phyloP scores from a whole-genome alignment of 2,113 vertebrate species.

The Ellobius talpinus region DNA sequence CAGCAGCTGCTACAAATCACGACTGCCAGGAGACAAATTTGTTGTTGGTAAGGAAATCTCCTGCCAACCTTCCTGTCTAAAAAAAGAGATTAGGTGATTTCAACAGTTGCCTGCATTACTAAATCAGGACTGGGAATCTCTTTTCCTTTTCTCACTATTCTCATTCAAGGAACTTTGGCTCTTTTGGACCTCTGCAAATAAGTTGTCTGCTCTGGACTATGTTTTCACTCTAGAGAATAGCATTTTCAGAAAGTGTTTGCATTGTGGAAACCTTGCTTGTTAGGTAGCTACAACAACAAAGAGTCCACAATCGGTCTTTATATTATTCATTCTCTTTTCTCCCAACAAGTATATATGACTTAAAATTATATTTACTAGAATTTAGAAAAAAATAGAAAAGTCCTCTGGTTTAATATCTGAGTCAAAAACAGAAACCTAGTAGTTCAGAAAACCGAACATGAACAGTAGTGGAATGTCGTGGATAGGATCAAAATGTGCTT shows the following conservation, averaged over 20 bases:
- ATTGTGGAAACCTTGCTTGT: not conserved
- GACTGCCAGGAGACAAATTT: conserved; percentile 77
- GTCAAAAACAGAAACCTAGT: not conserved
- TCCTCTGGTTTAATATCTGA: not conserved
- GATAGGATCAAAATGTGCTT: not conserved
- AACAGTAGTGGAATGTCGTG: not conserved
- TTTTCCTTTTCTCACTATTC: conserved; percentile 24
- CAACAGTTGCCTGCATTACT: conserved; percentile 68
- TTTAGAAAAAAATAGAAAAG: not conserved
- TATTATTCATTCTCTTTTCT: not conserved
- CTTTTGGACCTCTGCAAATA: not conserved
- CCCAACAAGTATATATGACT: not conserved
- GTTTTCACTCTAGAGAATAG: not conserved
- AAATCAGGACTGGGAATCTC: conserved; percentile 53
- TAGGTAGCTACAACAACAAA: not conserved
- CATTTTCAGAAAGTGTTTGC: not conserved
- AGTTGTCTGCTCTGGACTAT: not conserved
- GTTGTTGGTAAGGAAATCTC: conserved; percentile 60
- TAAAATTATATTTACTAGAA: not conserved
- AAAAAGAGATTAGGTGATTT: conserved; percentile 72
- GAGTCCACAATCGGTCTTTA: not conserved
- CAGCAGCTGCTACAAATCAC: conserved; percentile 76
- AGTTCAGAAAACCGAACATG: not conserved
- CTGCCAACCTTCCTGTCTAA: conserved; percentile 74
- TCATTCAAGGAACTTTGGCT: conserved; percentile 39